Evolutionary conservation across 2,888 invertebrate species (phyloP), one percentile per base, ranked within the genome.

Genomic region (Oscheius sp.): DNA sequence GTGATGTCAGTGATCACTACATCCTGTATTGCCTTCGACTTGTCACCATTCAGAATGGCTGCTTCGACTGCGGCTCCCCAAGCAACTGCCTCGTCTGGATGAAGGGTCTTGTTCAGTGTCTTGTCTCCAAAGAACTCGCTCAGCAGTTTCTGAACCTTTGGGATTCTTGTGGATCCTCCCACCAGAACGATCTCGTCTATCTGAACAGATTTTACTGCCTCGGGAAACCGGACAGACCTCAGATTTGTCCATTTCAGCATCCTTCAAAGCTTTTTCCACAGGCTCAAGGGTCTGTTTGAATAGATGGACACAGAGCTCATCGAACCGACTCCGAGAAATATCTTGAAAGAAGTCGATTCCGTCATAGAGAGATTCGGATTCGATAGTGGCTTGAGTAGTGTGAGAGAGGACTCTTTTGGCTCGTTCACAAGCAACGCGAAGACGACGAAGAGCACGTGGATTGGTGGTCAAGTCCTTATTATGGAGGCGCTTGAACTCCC

Each of bases 21-120:
- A 90, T 96, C 96, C 91, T 96, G 95, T 2, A 96, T 37, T 5
- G 42, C 7, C 7, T 42, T 42, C 42, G 42, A 42, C 7, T 42
- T 42, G 42, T 42, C 42, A 5, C 95, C 95, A 89, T 94, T 94
- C 87, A 98, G 92, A 89, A 87, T 87, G 37, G 87, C 87, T 7
- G 87, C 87, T 72, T 86, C 86, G 48, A 87, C 85, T 21, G 87
- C 87, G 59, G 96, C 96, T 81, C 96, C 96, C 88, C 96, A 96
- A 2, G 97, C 97, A 11, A 97, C 96, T 86, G 96, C 96, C 91
- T 97, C 96, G 90, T 97, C 96, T 11, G 96, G 96, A 90, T 97
- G 96, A 91, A 97, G 96, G 70, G 92, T 92, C 90, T 96, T 95
- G 93, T 96, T 97, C 81, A 97, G 92, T 91, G 96, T 96, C 91